A percentile compares a stretch with the other conserved stretches of the same genome.
Conservation (phyloP, 2,888 invertebrate genomes). For the Bursaphelenchus okinawaensis region DNA sequence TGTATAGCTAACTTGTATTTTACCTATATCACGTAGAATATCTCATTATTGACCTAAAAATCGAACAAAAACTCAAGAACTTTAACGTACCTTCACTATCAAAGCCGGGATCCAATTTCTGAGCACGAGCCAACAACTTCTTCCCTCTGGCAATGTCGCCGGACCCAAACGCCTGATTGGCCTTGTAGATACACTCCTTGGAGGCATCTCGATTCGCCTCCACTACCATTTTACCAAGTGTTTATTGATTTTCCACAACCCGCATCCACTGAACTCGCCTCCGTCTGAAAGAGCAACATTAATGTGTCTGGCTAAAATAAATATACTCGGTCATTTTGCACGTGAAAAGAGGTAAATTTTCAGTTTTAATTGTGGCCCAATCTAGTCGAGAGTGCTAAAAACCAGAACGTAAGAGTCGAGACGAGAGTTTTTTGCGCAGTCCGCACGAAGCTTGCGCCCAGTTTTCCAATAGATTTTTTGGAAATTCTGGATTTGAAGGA, state of each 20-base stretch:
- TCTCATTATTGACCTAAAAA: neutral
- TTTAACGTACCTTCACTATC: slow-evolving; percentile 48
- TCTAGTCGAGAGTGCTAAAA: neutral
- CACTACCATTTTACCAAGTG: slow-evolving; percentile 25
- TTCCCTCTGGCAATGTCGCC: slow-evolving; percentile 44
- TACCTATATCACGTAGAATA: neutral
- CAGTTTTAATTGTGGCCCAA: neutral
- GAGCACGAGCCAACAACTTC: slow-evolving; percentile 45
- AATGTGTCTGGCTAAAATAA: too few species aligned
- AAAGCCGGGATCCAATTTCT: slow-evolving; percentile 47
- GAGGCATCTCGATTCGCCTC: slow-evolving; percentile 36
- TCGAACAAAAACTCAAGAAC: neutral
- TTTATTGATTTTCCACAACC: neutral
- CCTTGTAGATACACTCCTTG: slow-evolving; percentile 23
- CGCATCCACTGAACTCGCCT: neutral
- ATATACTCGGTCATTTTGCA: neutral
- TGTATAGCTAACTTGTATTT: neutral
- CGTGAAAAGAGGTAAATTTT: neutral
- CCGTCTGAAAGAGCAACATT: neutral
- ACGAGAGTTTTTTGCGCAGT: too few species aligned
- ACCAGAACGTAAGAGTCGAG: neutral
- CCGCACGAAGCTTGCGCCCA: slow-evolving; percentile 4
- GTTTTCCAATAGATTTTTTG: slow-evolving; percentile 5
- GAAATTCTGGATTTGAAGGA: slow-evolving; percentile 1
- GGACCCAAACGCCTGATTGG: slow-evolving; percentile 26